A percentile compares a stretch with the other conserved stretches of the same genome.
Evolutionary conservation across 2,888 invertebrate species (phyloP).

Genomic region (Eupithecia insigniata): DNA sequence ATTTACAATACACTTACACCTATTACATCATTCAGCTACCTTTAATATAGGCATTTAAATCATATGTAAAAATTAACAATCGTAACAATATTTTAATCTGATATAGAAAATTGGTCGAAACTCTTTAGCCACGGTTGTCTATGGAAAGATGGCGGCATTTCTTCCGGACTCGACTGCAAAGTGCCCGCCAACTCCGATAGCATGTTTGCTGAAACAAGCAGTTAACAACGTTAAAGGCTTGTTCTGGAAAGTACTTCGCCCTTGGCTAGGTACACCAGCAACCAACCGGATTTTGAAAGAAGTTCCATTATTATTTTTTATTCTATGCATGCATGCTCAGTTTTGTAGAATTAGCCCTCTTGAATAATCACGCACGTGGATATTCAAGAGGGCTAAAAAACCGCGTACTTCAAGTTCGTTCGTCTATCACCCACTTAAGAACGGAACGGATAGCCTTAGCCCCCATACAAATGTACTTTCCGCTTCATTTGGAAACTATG

Average conservation of each 20-base stretch:
- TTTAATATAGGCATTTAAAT: neutral
- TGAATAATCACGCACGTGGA: no score
- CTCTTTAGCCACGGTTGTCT: conserved; percentile 67
- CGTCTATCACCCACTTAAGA: no score
- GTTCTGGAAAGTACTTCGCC: neutral
- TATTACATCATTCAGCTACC: neutral
- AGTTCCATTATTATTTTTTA: no score
- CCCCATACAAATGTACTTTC: no score
- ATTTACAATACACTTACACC: conserved; percentile 1
- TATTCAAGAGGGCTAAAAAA: no score
- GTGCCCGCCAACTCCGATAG: conserved; percentile 63
- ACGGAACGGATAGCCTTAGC: no score
- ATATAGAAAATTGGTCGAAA: conserved; percentile 64
- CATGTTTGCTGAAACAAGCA: conserved; percentile 65
- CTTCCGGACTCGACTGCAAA: conserved; percentile 64
- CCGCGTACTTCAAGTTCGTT: no score
- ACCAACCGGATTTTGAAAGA: neutral
- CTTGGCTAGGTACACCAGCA: neutral
- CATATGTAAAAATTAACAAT: conserved; percentile 1
- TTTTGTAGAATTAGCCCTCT: no score
- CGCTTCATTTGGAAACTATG: no score
- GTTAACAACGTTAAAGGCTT: neutral
- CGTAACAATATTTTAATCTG: conserved; percentile 51
- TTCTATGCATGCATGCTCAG: no score
- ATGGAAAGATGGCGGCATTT: conserved; percentile 62